Conservation (phyloP, 2,797 vertebrate species). For the Dallia pectoralis region DNA sequence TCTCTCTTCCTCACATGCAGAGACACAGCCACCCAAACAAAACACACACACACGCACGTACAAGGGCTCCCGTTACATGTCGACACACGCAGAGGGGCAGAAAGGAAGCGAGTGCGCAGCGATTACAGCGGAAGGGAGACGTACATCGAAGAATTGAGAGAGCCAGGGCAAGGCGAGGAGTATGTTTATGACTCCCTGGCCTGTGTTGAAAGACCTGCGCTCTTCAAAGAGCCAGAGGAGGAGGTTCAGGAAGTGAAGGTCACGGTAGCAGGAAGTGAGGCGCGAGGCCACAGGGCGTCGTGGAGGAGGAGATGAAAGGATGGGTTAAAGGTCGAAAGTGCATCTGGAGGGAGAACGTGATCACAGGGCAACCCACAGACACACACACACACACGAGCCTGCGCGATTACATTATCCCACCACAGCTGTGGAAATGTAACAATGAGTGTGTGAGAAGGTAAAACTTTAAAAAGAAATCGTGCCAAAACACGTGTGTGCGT, state of each 20-base stretch:
- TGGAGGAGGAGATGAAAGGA: slow-evolving; percentile 47
- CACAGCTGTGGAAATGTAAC: slow-evolving; percentile 7
- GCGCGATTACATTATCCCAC: slow-evolving; percentile 9
- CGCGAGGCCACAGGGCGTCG: slow-evolving; percentile 23
- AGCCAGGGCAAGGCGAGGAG: not conserved
- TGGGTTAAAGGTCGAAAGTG: slow-evolving; percentile 44
- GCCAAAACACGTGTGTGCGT: slow-evolving; percentile 8
- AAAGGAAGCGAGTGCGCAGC: not conserved
- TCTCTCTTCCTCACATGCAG: slow-evolving; percentile 29
- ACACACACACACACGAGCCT: slow-evolving; percentile 7
- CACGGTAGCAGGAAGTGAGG: slow-evolving; percentile 38
- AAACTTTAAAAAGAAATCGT: not conserved
- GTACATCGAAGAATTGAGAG: slow-evolving; percentile 4
- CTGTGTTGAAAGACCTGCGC: slow-evolving; percentile 28
- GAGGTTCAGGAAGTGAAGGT: slow-evolving; percentile 32
- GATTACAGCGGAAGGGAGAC: slow-evolving; percentile 7
- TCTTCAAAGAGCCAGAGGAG: slow-evolving; percentile 28
- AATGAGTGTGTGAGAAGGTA: not conserved
- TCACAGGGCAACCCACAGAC: slow-evolving; percentile 19
- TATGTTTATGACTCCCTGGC: slow-evolving; percentile 24
- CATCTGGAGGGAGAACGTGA: slow-evolving; percentile 41
- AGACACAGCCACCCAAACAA: slow-evolving; percentile 25
- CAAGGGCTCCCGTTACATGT: not conserved
- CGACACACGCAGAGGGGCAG: not conserved
- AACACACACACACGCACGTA: slow-evolving; percentile 11